phyloP scores from a whole-genome alignment of 2,797 vertebrate genomes.

The Lophotriccus pileatus region DNA sequence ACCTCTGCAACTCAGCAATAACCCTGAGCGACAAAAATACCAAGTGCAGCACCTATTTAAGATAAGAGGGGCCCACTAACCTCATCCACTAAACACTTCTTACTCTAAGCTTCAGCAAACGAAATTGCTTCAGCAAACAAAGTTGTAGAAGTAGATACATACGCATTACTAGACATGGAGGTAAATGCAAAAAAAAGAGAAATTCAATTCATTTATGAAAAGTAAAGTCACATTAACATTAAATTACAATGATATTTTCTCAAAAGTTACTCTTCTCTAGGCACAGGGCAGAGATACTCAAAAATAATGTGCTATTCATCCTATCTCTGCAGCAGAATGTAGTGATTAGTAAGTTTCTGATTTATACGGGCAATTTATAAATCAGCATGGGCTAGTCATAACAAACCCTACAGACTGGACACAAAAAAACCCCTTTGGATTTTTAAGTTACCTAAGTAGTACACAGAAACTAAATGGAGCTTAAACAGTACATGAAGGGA shows the following conservation, averaged over 20 bases:
- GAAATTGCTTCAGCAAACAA: accelerated
- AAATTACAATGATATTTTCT: not conserved
- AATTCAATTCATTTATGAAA: not conserved
- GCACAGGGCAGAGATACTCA: not conserved
- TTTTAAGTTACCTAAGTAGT: not conserved
- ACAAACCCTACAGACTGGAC: not conserved
- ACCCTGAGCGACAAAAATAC: not conserved
- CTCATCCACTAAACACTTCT: not conserved
- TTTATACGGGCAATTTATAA: not conserved
- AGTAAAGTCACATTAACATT: not conserved
- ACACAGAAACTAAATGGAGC: not conserved
- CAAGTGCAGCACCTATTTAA: not conserved
- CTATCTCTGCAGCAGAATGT: not conserved
- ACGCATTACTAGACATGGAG: not conserved
- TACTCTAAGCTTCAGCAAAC: not conserved
- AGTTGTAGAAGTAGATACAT: not conserved
- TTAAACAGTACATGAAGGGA: not conserved
- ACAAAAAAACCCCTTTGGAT: not conserved
- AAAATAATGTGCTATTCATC: not conserved
- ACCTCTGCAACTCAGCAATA: not conserved
- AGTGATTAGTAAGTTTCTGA: not conserved
- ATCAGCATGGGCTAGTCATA: not conserved
- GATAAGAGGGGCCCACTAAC: not conserved
- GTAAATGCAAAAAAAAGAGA: not conserved
- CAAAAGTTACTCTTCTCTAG: not conserved